Percentiles rank a stretch among this genome's conserved stretches.
These are phyloP conservation scores for Mercenaria mercenaria DNA, from an alignment of 1,140 invertebrate species.

Conservation along the genomic window DNA sequence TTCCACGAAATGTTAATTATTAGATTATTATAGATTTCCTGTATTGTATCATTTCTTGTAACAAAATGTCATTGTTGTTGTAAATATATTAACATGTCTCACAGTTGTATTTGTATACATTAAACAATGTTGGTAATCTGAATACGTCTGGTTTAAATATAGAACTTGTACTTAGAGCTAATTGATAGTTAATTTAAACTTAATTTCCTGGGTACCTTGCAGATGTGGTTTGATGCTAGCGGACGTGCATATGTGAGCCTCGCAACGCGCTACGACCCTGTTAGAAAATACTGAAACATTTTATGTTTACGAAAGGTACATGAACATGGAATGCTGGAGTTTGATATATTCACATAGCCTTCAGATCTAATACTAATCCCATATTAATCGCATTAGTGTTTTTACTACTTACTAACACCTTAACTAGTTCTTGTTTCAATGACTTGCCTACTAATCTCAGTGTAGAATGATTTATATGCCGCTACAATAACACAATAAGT, in stretches of 20 bases:
- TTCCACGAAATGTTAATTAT: too few relatives aligned
- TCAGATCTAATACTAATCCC: constrained; percentile 14
- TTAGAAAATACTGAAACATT: constrained; percentile 69
- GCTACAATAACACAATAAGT: neutral
- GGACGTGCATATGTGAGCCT: constrained; percentile 80
- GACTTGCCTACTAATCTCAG: neutral
- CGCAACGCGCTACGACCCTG: constrained; percentile 78
- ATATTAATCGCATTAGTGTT: neutral
- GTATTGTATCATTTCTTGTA: too few relatives aligned
- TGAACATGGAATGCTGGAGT: neutral
- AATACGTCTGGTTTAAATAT: too few relatives aligned
- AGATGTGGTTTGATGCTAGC: constrained; percentile 82
- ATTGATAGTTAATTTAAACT: too few relatives aligned
- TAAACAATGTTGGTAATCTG: too few relatives aligned
- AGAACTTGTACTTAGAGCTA: too few relatives aligned
- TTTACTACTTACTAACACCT: constrained; percentile 2
- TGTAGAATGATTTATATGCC: neutral
- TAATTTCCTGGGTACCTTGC: constrained; percentile 52
- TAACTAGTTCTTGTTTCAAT: neutral
- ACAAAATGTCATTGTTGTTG: too few relatives aligned
- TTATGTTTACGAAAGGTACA: constrained; percentile 4
- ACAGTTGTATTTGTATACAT: too few relatives aligned
- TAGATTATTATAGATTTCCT: too few relatives aligned
- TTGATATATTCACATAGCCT: neutral
- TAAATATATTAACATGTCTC: too few relatives aligned